phyloP scores from a whole-genome alignment of 2,888 invertebrate species.

The Drosophila testacea region DNA sequence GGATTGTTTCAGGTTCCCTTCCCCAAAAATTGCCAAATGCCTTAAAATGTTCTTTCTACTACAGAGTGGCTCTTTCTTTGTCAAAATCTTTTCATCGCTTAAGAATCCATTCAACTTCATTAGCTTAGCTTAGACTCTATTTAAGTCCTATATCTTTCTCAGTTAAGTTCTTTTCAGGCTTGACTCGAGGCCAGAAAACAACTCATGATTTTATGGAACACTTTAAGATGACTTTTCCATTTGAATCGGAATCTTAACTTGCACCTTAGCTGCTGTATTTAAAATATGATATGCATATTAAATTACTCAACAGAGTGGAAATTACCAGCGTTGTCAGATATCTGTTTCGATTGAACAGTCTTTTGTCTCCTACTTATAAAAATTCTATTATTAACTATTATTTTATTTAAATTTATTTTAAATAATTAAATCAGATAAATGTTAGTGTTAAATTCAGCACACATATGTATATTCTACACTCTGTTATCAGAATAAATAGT shows the following conservation, averaged over 20 bases:
- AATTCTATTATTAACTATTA: too few species aligned
- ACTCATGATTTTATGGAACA: neutral
- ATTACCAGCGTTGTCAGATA: too few species aligned
- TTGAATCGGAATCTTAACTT: neutral
- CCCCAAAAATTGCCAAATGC: constrained; percentile 8
- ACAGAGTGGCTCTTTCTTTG: neutral
- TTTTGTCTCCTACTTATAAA: too few species aligned
- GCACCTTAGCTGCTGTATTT: constrained; percentile 8
- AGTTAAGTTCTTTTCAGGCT: neutral
- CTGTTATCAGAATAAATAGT: too few species aligned
- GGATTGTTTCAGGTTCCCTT: constrained; percentile 11
- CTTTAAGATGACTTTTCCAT: neutral
- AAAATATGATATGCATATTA: neutral
- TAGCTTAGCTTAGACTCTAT: constrained; percentile 24
- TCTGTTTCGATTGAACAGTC: too few species aligned
- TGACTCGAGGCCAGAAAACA: neutral
- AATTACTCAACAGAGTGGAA: neutral
- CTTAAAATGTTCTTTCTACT: constrained; percentile 6
- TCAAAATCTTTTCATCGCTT: constrained; percentile 3
- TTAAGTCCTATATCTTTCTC: neutral
- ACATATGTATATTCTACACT: too few species aligned
- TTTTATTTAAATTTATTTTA: too few species aligned
- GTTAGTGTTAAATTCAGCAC: too few species aligned
- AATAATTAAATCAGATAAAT: too few species aligned
- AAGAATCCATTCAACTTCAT: constrained; percentile 41